Base-by-base conservation (phyloP, 2,797 vertebrate species). In the Trematomus bernacchii region DNA sequence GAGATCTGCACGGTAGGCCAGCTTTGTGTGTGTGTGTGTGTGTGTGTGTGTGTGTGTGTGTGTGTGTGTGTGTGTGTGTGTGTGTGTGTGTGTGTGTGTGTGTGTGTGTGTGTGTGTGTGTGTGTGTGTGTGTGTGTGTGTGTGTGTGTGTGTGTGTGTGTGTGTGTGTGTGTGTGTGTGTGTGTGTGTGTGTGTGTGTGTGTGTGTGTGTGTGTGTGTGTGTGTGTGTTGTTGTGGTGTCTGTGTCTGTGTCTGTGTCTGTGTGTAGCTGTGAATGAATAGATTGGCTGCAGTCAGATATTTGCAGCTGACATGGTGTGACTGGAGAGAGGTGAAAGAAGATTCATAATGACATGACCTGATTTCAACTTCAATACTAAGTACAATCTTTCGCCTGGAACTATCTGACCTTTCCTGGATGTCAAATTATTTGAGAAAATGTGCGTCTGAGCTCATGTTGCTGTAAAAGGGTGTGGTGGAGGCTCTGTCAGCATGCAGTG, bases 1-100 rank as follows among this genome's bases (percentile, higher is more conserved):
- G 96, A 76, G 98, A 99, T 93, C 93, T 99, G 89, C 96, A 97
- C 87, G 97, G 98, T 99, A 96, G 69, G 44, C 70, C 82, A 81
- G 77, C 77, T 85, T 85, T 89, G 42, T 86, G 52, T 77, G 60
- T 76, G 77, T 63, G 55, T 46, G 43, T 10, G 16, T 65, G 67
- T 79, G 12, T 10, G 51, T 62, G 72, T 74, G 67, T 50, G 42
- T 59, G 60, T 54, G 79, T 78, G 85, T 47, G 77, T 59, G 52
- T 44, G 42, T 10, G 16, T 65, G 67, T 79, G 12, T 10, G 51
- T 21, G 15, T 64, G 67, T 79, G 12, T 10, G 51, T 62, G 70
- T 74, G 66, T 48, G 42, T 59, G 60, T 54, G 79, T 77, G 85
- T 47, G 77, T 44, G 13, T 44, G 43, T 44, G 43, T 44, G 15